These are phyloP conservation scores for Podarcis siculus DNA, from an alignment of 2,797 vertebrate species.

Conservation along the genomic window DNA sequence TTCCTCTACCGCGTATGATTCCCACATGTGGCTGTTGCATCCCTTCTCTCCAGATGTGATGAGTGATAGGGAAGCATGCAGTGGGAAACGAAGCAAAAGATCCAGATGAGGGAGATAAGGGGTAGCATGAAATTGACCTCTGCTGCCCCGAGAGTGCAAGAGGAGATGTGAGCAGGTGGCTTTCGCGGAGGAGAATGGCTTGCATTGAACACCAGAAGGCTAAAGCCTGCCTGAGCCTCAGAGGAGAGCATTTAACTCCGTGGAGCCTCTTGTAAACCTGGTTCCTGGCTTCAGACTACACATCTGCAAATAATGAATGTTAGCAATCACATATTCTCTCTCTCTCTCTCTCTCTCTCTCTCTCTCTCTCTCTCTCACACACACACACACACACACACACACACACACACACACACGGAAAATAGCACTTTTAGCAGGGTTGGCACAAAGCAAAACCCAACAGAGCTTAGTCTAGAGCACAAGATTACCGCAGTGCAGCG, in stretches of 20 bases:
- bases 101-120: slow-evolving; percentile 62
- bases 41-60: slow-evolving; percentile 58
- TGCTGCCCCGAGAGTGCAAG: slow-evolving; percentile 60
- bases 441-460: slow-evolving; percentile 64
- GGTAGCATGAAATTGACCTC: slow-evolving; percentile 71
- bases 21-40: slow-evolving; percentile 48
- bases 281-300: slow-evolving; percentile 46
- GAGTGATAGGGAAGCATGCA: slow-evolving; percentile 59
- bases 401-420: slow-evolving; percentile 44
- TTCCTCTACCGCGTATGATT: slow-evolving; percentile 28
- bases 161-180: slow-evolving; percentile 70
- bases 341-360: not conserved
- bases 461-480: slow-evolving; percentile 42
- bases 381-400: no score
- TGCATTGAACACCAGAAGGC: slow-evolving; percentile 59
- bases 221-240: slow-evolving; percentile 53
- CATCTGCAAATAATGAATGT: slow-evolving; percentile 68
- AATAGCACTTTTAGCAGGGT: slow-evolving; percentile 61
- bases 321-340: slow-evolving; percentile 53
- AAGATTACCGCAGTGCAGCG: not conserved
- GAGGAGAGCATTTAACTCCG: slow-evolving; percentile 32
- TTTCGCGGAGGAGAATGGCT: slow-evolving; percentile 48
- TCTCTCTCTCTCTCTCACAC: no score
- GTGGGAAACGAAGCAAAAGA: slow-evolving; percentile 62
- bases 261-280: slow-evolving; percentile 55